These are phyloP conservation scores for Forbesichthys agassizii DNA, from an alignment of 2,113 vertebrate species.

Conservation along the genomic window DNA sequence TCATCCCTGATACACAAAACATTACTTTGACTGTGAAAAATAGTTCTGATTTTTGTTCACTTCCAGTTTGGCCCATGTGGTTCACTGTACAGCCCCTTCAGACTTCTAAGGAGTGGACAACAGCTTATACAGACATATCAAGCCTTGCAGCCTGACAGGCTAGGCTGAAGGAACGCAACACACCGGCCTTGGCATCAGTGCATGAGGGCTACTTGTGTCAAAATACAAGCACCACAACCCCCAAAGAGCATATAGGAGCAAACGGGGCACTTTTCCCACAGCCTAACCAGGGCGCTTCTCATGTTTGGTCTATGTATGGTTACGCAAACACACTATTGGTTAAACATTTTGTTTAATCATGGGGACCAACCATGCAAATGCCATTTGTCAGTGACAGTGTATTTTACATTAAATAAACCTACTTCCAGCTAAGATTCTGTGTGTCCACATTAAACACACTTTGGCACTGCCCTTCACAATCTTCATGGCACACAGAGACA, in stretches of 20 bases:
- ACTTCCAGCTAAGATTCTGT: not conserved
- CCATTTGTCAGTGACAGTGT: slow-evolving; percentile 5
- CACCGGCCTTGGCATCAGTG: slow-evolving; percentile 13
- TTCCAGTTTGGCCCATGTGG: slow-evolving; percentile 40
- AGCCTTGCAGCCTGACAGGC: slow-evolving; percentile 22
- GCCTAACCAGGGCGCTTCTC: slow-evolving; percentile 8
- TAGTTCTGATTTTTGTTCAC: slow-evolving; percentile 53
- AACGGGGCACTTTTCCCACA: slow-evolving; percentile 31
- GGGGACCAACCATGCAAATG: not conserved
- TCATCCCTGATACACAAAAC: slow-evolving; percentile 77
- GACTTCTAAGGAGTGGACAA: slow-evolving; percentile 28
- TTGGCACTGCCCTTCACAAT: slow-evolving; percentile 2
- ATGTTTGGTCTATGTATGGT: slow-evolving; percentile 3
- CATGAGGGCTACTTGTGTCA: slow-evolving; percentile 7
- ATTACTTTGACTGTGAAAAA: slow-evolving; percentile 67
- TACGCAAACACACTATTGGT: no score
- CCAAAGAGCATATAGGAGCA: slow-evolving; percentile 21
- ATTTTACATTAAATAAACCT: not conserved
- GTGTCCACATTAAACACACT: not conserved
- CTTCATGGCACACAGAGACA: slow-evolving; percentile 25
- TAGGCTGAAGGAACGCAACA: slow-evolving; percentile 17
- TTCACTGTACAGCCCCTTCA: slow-evolving; percentile 29
- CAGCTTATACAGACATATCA: slow-evolving; percentile 39
- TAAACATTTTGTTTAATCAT: no score
- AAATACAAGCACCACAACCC: slow-evolving; percentile 26